Conservation (phyloP, 2,113 vertebrate species). For the Anser cygnoides region DNA sequence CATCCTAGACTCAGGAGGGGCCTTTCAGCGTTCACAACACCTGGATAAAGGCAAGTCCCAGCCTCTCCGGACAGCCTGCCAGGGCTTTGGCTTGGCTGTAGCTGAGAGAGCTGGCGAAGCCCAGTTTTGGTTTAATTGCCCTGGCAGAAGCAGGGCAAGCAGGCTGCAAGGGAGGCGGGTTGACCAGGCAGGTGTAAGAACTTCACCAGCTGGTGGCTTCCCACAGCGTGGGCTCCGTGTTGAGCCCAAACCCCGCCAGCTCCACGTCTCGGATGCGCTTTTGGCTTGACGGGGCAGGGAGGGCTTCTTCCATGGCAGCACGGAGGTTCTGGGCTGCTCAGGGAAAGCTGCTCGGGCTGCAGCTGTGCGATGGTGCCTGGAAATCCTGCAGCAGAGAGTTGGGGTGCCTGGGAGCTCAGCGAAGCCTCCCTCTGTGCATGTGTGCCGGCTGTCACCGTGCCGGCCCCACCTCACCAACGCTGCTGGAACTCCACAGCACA, state of each 20-base stretch:
- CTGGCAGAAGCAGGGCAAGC: neutral
- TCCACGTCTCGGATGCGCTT: fast-evolving
- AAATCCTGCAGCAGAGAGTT: too few species aligned
- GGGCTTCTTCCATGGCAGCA: neutral
- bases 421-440: neutral
- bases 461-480: too few species aligned
- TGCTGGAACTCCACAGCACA: too few species aligned
- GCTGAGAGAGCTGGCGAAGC: neutral
- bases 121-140: fast-evolving
- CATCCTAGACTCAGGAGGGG: neutral
- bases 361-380: neutral
- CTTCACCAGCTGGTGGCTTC: neutral
- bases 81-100: neutral
- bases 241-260: fast-evolving
- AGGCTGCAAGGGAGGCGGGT: fast-evolving
- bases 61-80: neutral
- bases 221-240: fast-evolving
- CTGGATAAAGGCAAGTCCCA: neutral
- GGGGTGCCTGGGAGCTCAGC: neutral
- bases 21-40: too few species aligned
- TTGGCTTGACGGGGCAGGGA: too few species aligned
- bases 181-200: neutral
- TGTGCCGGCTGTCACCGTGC: neutral
- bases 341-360: neutral
- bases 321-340: neutral